Evolutionary conservation across 2,113 vertebrate species (phyloP).

Genomic region (Phalacrocorax aristotelis): DNA sequence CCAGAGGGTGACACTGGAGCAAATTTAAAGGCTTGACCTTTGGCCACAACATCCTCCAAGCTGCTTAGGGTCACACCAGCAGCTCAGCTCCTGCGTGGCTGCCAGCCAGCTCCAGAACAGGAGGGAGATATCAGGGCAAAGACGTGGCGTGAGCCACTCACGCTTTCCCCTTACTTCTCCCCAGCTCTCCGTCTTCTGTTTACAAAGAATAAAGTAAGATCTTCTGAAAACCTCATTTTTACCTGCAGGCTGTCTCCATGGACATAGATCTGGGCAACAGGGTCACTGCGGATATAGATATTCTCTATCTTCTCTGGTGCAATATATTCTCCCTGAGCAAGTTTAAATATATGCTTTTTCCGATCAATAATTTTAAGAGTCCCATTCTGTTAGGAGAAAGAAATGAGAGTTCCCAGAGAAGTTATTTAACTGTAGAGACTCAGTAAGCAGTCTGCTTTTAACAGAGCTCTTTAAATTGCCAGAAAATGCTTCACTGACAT

Average conservation of each 20-base stretch:
- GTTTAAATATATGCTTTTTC: slow-evolving; percentile 99
- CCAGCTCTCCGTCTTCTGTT: not conserved
- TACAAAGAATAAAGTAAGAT: not conserved
- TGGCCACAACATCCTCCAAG: not conserved
- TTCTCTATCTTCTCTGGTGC: slow-evolving; percentile 98
- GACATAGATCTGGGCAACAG: slow-evolving; percentile 91
- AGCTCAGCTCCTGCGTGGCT: not conserved
- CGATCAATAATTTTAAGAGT: slow-evolving; percentile 96
- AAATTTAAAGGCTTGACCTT: not conserved
- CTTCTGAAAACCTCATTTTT: not conserved
- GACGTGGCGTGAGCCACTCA: accelerated
- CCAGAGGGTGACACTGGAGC: not conserved
- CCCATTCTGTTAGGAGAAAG: slow-evolving; percentile 81
- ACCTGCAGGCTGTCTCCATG: slow-evolving; percentile 98
- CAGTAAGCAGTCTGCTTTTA: not conserved
- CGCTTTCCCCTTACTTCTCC: accelerated
- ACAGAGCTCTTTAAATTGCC: not conserved
- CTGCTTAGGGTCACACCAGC: not conserved
- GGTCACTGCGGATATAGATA: slow-evolving; percentile 93
- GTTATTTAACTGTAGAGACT: not conserved
- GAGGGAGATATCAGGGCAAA: not conserved
- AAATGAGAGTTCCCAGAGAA: not conserved
- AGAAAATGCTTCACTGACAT: not conserved
- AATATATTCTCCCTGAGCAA: slow-evolving; percentile 97
- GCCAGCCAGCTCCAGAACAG: not conserved